Base-by-base conservation (phyloP, 2,113 vertebrate species). In the Pyxicephalus adspersus region DNA sequence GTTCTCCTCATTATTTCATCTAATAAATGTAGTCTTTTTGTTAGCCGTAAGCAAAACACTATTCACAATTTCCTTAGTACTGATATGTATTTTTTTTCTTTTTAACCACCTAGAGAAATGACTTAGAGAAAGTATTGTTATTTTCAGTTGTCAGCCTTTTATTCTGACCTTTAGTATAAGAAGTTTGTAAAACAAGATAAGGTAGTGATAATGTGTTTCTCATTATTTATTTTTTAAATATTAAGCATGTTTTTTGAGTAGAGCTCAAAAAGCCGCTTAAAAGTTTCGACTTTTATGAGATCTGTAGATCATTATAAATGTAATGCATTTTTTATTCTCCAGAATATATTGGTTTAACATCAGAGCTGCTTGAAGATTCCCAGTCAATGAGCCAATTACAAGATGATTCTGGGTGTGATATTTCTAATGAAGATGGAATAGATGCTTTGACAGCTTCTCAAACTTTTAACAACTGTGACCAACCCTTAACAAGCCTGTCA, bases 381-480 rank as follows among this genome's bases (percentile, higher is more conserved):
- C 52, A 38, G 66, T 15, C 51, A 75, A 58, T 29, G 11, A 83
- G 51, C 77, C 83, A 85, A 19, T 60, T 90, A 58, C 87, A 94
- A 76, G 91, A 26, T n/a, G 87, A 94, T 82, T 95, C 92, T 23
- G 94, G 92, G 34, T 92, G 91, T 79, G 92, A 90, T 73, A 84
- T 91, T 60, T 91, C 87, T 83, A 88, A 57, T 85, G 89, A 89
- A 54, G 84, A 81, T 25, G 81, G 72, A 11, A 89, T 83, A 0
- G 87, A 92, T 80, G 87, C 88, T 3, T 89, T 90, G 83, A 91
- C 90, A 25, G 67, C 1, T 29, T 61, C 77, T 45, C 86, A 86
- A 74, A 79, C 84, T 28, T 83, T 64, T 83, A 66, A 76, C 52
- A 83, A 85, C 1, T 79, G 65, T 83, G 75, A 85, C 18, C 67